phyloP scores from a whole-genome alignment of 2,113 vertebrate genomes.

The Dascyllus trimaculatus region DNA sequence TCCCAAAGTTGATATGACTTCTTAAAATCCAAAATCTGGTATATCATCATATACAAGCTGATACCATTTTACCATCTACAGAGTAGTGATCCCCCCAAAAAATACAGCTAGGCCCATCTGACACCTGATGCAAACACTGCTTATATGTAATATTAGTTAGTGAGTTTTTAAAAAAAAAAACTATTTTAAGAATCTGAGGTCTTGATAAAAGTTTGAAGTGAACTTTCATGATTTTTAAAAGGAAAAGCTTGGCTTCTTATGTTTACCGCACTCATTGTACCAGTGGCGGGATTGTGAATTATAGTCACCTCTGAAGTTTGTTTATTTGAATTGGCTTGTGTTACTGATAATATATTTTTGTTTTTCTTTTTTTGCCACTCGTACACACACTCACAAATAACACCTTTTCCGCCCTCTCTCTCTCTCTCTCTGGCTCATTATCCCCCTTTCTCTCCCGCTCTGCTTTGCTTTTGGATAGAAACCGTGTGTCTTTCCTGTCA shows the following conservation, averaged over 20 bases:
- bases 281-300: neutral
- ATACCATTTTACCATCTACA: too few relatives aligned
- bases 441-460: slow-evolving; percentile 17
- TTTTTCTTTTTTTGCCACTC: slow-evolving; percentile 1
- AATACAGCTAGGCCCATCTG: neutral
- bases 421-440: slow-evolving; percentile 3
- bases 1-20: too few relatives aligned
- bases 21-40: too few relatives aligned
- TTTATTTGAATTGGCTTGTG: slow-evolving; percentile 6
- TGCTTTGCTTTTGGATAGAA: slow-evolving; percentile 68
- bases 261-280: neutral
- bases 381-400: slow-evolving; percentile 27
- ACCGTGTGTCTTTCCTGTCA: slow-evolving; percentile 73
- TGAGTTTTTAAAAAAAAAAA: too few relatives aligned
- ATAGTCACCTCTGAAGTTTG: neutral
- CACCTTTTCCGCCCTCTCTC: slow-evolving; percentile 8
- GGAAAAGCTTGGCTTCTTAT: neutral
- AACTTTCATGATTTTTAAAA: neutral
- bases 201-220: neutral
- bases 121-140: neutral
- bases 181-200: neutral
- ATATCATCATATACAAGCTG: too few relatives aligned
- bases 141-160: too few relatives aligned
- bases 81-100: too few relatives aligned
- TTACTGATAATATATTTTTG: slow-evolving; percentile 2